These are phyloP conservation scores for Verasper variegatus DNA, from an alignment of 2,113 vertebrate species.

Conservation along the genomic window DNA sequence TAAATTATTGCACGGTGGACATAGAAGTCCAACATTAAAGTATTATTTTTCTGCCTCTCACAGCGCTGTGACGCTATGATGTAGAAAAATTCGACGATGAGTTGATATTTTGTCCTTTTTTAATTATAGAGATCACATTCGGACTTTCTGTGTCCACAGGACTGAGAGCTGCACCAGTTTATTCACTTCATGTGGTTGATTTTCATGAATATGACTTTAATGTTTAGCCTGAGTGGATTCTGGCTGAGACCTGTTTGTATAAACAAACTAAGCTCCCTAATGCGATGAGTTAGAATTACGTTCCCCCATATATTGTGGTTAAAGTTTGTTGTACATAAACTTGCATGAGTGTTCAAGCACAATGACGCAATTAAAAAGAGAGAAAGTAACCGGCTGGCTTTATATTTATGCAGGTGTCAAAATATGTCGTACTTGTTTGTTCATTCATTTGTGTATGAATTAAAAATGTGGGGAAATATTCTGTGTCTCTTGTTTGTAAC, in stretches of 20 bases:
- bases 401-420: neutral
- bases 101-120: too few species aligned
- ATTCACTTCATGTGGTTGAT: too few species aligned
- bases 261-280: neutral
- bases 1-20: too few species aligned
- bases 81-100: too few species aligned
- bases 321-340: neutral
- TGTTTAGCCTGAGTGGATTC: neutral
- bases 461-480: neutral
- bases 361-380: neutral
- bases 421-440: neutral
- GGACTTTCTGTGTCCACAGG: too few species aligned
- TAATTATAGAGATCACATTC: too few species aligned
- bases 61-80: too few species aligned
- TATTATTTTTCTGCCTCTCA: too few species aligned
- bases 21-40: too few species aligned
- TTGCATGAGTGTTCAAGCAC: neutral
- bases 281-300: too few species aligned
- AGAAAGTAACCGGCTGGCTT: neutral
- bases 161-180: too few species aligned
- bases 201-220: too few species aligned
- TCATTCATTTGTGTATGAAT: neutral
- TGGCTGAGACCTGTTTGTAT: neutral
- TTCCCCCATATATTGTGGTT: neutral
- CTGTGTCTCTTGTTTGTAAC: neutral